Evolutionary conservation across 2,797 vertebrate species (phyloP).

Genomic region (Fistularia commersonii): DNA sequence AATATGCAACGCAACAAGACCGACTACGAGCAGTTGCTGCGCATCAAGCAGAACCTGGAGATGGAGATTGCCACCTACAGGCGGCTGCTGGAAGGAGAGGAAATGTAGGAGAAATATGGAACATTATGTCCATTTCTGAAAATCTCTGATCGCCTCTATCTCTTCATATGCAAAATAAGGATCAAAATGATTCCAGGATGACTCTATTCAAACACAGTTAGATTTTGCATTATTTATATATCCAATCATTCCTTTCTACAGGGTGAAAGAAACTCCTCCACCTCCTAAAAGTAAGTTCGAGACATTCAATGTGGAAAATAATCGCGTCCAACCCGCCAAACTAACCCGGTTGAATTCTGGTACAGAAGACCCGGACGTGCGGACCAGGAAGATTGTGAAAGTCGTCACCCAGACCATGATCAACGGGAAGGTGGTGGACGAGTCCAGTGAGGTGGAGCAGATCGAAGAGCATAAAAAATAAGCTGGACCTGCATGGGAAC

Average conservation of each 20-base stretch:
- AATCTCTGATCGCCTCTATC: too few species aligned
- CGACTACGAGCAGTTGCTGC: slow-evolving; percentile 78
- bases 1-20: slow-evolving; percentile 82
- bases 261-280: slow-evolving; percentile 69
- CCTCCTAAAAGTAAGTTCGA: slow-evolving; percentile 75
- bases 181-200: too few species aligned
- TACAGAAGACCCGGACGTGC: slow-evolving; percentile 76
- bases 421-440: slow-evolving; percentile 81
- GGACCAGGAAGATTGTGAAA: slow-evolving; percentile 83
- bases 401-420: slow-evolving; percentile 83
- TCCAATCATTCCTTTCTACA: slow-evolving; percentile 41
- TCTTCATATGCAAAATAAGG: too few species aligned
- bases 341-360: slow-evolving; percentile 15
- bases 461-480: slow-evolving; percentile 78
- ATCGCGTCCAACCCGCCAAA: neutral
- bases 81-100: slow-evolving; percentile 76
- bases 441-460: slow-evolving; percentile 82
- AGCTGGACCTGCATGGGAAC: slow-evolving; percentile 14
- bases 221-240: neutral
- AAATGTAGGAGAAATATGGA: slow-evolving; percentile 54
- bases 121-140: too few species aligned
- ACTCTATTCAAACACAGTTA: too few species aligned
- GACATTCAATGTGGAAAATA: neutral
- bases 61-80: slow-evolving; percentile 81
- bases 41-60: slow-evolving; percentile 80